Evolutionary conservation across 1,140 invertebrate species (phyloP), one percentile per base, ranked within the genome.

Genomic region (Agrypnia vestita): DNA sequence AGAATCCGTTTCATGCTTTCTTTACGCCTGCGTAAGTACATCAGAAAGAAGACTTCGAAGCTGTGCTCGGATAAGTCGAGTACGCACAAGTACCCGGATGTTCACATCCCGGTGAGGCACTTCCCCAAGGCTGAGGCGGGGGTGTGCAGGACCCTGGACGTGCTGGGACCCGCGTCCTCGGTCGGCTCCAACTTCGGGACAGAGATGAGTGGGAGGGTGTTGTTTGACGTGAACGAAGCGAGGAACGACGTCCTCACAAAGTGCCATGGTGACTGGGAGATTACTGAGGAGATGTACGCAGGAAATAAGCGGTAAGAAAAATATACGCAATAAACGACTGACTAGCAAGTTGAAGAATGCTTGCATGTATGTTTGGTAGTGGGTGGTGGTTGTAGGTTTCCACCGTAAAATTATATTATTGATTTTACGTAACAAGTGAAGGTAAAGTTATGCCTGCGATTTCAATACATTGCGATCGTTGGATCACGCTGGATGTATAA

Each of bases 1-100:
- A 78, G 88, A 47, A 89, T 90, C 61, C 78, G 89, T 10, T 88
- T 90, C 46, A 89, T 90, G 89, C 81, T 90, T 61, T 89, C 88
- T 6, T 80, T 90, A 67, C 85, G 89, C 64, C 88, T 90, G 86
- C 84, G 86, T 13, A 84, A 87, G 71, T 89, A 89, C 55, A 87
- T 89, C 72, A 89, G 87, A 79, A 87, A 86, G 71, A 84, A 79
- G 86, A 67, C 64, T 85, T 49, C 84, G 84, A 76, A 62, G 13
- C 49, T 71, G 11, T 51, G 67, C 12, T 46, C 44, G 8, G 47
- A 49, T 12, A 69, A 44, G 9, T 21, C 17, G 17, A 43, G 21
- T 12, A 59, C 17, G n/a, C 69, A 74, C 13, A 49, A 64, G 8
- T 59, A 84, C 84, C 9, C 78, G n/a, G n/a, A 0, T 69, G 51